Conservation (phyloP, 2,113 vertebrate genomes). For the Bostrychus sinensis region DNA sequence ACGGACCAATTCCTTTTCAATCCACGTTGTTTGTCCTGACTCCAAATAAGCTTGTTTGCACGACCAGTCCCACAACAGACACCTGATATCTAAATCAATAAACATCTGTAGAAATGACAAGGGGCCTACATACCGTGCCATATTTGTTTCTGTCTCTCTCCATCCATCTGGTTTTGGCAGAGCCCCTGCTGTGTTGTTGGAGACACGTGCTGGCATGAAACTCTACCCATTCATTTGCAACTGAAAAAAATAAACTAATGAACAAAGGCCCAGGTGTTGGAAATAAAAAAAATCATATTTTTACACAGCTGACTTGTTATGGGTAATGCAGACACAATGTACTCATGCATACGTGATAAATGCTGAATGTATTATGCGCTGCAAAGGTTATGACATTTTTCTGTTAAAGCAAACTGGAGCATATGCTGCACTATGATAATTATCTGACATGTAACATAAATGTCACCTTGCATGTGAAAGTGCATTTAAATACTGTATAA, state of each 20-base stretch:
- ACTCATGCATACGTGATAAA: neutral
- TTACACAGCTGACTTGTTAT: neutral
- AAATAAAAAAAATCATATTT: neutral
- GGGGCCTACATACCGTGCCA: neutral
- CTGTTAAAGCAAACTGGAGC: neutral
- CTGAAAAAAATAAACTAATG: conserved; percentile 27
- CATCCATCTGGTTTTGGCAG: neutral
- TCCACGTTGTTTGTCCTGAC: neutral
- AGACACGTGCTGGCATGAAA: conserved; percentile 17
- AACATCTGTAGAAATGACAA: neutral
- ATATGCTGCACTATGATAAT: conserved; percentile 1
- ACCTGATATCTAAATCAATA: conserved; percentile 23
- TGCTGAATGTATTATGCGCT: neutral
- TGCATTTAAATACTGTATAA: neutral
- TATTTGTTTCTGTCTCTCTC: conserved; percentile 1
- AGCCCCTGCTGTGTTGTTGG: conserved; percentile 10
- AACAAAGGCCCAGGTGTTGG: neutral
- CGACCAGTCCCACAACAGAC: neutral
- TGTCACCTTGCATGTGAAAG: neutral
- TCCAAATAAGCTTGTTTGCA: neutral
- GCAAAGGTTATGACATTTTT: neutral
- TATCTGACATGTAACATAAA: neutral
- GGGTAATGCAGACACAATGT: neutral
- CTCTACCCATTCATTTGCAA: conserved; percentile 1
- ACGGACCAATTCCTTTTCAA: too few species aligned